Evolutionary conservation across 2,888 invertebrate genomes (phyloP).

Genomic region (Lasiommata megera): DNA sequence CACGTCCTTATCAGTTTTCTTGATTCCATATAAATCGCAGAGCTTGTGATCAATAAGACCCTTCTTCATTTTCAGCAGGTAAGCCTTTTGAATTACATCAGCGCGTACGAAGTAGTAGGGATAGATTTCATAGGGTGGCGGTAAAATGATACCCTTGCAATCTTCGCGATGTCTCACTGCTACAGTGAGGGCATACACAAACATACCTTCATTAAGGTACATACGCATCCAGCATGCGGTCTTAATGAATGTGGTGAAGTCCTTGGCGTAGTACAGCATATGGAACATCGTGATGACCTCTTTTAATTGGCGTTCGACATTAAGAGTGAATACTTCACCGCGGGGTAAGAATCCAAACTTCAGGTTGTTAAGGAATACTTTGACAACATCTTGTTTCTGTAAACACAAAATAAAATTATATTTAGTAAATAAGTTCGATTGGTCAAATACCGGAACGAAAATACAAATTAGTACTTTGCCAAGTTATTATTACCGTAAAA

Average conservation of each 20-base stretch:
- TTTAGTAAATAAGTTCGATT: too few species aligned
- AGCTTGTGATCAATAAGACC: constrained; percentile 71
- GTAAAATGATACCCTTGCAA: constrained; percentile 73
- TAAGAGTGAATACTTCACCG: constrained; percentile 75
- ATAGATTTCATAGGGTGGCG: constrained; percentile 81
- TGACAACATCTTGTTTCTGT: constrained; percentile 80
- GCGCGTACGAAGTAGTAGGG: constrained; percentile 85
- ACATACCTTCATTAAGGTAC: constrained; percentile 80
- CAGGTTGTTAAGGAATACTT: constrained; percentile 76
- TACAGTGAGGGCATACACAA: constrained; percentile 77
- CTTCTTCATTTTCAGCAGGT: constrained; percentile 74
- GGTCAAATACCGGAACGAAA: too few species aligned
- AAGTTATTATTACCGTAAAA: constrained; percentile 51
- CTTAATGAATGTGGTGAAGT: constrained; percentile 73
- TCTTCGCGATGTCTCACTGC: constrained; percentile 77
- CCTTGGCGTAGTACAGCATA: constrained; percentile 76
- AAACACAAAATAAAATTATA: constrained; percentile 38
- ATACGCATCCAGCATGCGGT: constrained; percentile 78
- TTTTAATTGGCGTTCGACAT: constrained; percentile 71
- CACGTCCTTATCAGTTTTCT: constrained; percentile 70
- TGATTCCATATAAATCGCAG: constrained; percentile 76
- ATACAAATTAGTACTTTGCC: too few species aligned
- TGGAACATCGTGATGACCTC: constrained; percentile 79
- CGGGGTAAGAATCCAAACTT: constrained; percentile 80
- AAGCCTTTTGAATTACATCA: constrained; percentile 83